Evolutionary conservation across 2,888 invertebrate species (phyloP).

Genomic region (Philhelius pedissequus): DNA sequence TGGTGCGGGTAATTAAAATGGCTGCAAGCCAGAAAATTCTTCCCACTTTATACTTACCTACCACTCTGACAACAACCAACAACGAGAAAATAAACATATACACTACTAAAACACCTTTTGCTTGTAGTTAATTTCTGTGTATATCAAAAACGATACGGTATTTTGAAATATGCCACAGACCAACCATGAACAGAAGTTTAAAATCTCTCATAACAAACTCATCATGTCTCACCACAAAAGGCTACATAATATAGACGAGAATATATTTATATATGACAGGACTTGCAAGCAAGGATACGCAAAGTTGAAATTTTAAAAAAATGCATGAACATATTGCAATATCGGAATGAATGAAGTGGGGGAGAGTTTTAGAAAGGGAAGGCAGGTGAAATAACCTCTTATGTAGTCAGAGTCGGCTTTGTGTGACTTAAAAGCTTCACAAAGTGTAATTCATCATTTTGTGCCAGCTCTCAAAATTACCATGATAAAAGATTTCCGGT

Average conservation of each 20-base stretch:
- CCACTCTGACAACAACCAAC: not conserved
- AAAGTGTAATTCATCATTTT: slow-evolving; percentile 52
- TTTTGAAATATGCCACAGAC: slow-evolving; percentile 15
- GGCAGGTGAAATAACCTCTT: not conserved
- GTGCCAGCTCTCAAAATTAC: slow-evolving; percentile 41
- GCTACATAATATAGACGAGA: not conserved
- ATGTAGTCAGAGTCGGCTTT: not conserved
- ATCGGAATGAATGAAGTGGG: not conserved
- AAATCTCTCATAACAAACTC: slow-evolving; percentile 34
- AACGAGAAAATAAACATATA: not conserved
- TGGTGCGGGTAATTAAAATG: slow-evolving; percentile 62
- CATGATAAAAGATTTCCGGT: slow-evolving; percentile 50
- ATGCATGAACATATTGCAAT: not conserved
- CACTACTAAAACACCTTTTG: slow-evolving; percentile 7
- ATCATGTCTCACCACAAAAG: slow-evolving; percentile 38
- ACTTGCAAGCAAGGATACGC: not conserved
- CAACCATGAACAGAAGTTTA: slow-evolving; percentile 3
- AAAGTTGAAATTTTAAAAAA: not conserved
- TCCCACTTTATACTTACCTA: not conserved
- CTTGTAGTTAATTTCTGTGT: slow-evolving; percentile 1
- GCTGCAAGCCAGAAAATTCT: slow-evolving; percentile 37
- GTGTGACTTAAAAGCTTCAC: slow-evolving; percentile 1
- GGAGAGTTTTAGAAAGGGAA: not conserved
- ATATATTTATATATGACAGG: slow-evolving; percentile 14
- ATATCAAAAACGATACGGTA: not conserved